Conservation (phyloP, 2,113 vertebrate genomes). For the Entosphenus tridentatus region DNA sequence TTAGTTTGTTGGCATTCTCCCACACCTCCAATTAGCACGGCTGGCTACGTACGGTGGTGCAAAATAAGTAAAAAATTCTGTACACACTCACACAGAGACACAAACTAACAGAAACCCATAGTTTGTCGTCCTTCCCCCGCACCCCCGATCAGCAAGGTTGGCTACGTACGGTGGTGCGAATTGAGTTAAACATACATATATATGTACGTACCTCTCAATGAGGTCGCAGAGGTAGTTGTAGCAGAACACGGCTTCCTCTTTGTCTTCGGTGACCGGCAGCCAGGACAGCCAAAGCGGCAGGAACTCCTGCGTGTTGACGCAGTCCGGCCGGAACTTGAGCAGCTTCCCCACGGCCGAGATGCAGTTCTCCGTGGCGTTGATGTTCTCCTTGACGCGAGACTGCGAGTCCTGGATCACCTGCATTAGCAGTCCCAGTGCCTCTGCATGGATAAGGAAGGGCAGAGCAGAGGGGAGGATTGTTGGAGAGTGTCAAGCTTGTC, state of each 20-base stretch:
- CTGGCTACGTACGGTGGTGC: too few relatives aligned
- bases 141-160: too few relatives aligned
- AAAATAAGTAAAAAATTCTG: too few relatives aligned
- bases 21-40: too few relatives aligned
- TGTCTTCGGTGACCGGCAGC: conserved; percentile 89
- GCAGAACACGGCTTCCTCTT: conserved; percentile 86
- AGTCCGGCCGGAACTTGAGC: conserved; percentile 76
- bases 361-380: conserved; percentile 96
- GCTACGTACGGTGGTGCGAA: background rate
- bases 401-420: conserved; percentile 68
- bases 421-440: conserved; percentile 71
- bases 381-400: conserved; percentile 72
- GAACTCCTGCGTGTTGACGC: conserved; percentile 61
- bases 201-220: conserved; percentile 53
- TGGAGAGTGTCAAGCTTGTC: too few relatives aligned
- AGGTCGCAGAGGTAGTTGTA: conserved; percentile 86
- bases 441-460: conserved; percentile 21
- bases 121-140: too few relatives aligned
- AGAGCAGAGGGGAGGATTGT: background rate
- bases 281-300: conserved; percentile 91
- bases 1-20: background rate
- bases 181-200: background rate
- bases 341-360: conserved; percentile 93
- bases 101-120: too few relatives aligned
- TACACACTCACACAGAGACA: too few relatives aligned